Conservation (phyloP, 2,113 vertebrate species). For the Emydura subglobosa region DNA sequence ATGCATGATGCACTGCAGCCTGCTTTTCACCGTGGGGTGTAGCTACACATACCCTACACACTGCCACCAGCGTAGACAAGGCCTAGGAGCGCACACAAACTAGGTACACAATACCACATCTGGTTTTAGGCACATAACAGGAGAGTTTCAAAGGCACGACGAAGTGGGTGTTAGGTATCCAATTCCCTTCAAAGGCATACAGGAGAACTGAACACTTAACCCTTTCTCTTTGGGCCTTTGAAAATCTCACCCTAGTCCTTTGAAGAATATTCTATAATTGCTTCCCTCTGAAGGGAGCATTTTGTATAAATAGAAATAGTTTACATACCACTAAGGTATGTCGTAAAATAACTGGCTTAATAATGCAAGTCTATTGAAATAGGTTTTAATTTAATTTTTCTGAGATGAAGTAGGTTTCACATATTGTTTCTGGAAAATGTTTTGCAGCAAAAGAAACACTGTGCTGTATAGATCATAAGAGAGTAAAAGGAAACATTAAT, state of each 20-base stretch:
- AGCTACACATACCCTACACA: not conserved
- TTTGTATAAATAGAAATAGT: conserved; percentile 23
- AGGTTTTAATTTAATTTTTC: conserved; percentile 6
- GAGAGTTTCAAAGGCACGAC: conserved; percentile 50
- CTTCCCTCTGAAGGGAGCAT: conserved; percentile 28
- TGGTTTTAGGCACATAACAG: conserved; percentile 42
- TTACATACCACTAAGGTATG: not conserved
- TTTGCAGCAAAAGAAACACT: conserved; percentile 20
- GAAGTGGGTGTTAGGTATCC: conserved; percentile 35
- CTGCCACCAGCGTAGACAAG: not conserved
- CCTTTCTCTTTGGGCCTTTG: conserved; percentile 12
- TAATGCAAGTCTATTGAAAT: conserved; percentile 41
- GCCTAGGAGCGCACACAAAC: conserved; percentile 67
- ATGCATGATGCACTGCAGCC: not conserved
- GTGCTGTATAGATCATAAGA: conserved; percentile 25
- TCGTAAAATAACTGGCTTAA: conserved; percentile 26
- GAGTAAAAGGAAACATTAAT: conserved; percentile 16
- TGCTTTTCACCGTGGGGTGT: not conserved
- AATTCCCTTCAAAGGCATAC: conserved; percentile 47
- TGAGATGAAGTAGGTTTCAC: not conserved
- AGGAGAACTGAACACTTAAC: not conserved
- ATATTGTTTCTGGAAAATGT: conserved; percentile 15
- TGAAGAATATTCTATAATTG: conserved; percentile 50
- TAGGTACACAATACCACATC: conserved; percentile 49
- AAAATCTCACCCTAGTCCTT: conserved; percentile 51